Evolutionary conservation across 1,140 invertebrate species (phyloP), one percentile per base, ranked within the genome.

Genomic region (Micrasema longulum): DNA sequence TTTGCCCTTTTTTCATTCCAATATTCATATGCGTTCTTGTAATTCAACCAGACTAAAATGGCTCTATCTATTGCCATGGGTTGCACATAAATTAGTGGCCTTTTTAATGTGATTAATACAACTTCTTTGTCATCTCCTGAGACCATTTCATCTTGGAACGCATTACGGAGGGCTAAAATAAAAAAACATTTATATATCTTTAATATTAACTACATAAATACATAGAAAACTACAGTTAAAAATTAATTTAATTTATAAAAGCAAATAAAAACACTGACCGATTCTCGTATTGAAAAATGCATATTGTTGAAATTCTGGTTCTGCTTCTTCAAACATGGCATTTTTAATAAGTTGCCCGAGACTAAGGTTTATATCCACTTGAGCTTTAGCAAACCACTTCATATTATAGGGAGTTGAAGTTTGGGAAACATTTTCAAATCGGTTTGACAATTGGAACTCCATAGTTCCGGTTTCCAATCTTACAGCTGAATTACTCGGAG

Each of bases 11-110:
- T 97, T 80, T 98, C 97, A 75, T 96, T 97, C 97, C 97, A 99
- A 83, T 98, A 99, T 80, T 99, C 97, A 78, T 99, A 99, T 0
- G 97, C 97, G 84, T 98, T 98, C 83, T 98, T 98, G 80, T 99
- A 99, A 84, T 98, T 99, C 47, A 99, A 84, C 97, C 97, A 99
- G 7, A 99, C 96, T 0, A 99, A 87, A 71, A 99, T 97, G 23
- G 97, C 97, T 81, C 95, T 95, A 81, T 99, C 97, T 41, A 99
- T 93, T 2, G 97, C 96, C 76, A 96, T 89, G 0, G 97, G 97
- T 83, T 99, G 97, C 38, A 98, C 92, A 81, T 97, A 98, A 65
- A 99, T 92, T 52, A 98, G 86, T 0, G 97, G 97, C 57, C 96
- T 85, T 77, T 93, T 95, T 0, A 99, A 82, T 0, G 93, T 96